Evolutionary conservation across 2,113 vertebrate genomes (phyloP).

Genomic region (Lanius collurio): DNA sequence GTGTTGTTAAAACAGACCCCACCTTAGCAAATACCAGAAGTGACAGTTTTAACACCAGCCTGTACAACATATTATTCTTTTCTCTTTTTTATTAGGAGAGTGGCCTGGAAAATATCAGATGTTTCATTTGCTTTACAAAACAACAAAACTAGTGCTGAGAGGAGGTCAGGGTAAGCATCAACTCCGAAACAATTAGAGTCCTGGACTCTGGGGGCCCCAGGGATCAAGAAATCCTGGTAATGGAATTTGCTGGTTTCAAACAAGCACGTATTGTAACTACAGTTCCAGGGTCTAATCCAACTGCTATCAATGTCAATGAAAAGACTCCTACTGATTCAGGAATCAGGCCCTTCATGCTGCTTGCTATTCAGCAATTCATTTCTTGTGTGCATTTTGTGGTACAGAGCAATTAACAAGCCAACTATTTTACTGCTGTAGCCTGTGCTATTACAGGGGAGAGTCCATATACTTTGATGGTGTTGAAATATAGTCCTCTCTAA

Average conservation of each 20-base stretch:
- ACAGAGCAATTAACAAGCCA: neutral
- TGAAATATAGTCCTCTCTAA: slow-evolving; percentile 40
- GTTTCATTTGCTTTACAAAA: neutral
- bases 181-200: neutral
- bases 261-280: slow-evolving; percentile 24
- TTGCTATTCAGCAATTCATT: neutral
- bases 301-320: slow-evolving; percentile 5
- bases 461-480: neutral
- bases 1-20: neutral
- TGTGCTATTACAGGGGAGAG: slow-evolving; percentile 4
- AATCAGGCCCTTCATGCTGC: neutral
- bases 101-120: slow-evolving; percentile 44
- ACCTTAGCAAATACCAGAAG: neutral
- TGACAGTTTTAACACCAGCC: neutral
- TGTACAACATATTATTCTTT: neutral
- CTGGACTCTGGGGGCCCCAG: neutral
- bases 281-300: slow-evolving; percentile 20
- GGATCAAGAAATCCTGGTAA: slow-evolving; percentile 25
- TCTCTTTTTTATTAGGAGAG: neutral
- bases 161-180: neutral
- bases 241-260: slow-evolving; percentile 34
- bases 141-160: neutral
- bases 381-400: neutral
- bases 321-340: neutral
- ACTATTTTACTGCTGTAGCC: slow-evolving; percentile 21